Base-by-base conservation (phyloP, 2,888 invertebrate genomes). In the Polyploca ridens region DNA sequence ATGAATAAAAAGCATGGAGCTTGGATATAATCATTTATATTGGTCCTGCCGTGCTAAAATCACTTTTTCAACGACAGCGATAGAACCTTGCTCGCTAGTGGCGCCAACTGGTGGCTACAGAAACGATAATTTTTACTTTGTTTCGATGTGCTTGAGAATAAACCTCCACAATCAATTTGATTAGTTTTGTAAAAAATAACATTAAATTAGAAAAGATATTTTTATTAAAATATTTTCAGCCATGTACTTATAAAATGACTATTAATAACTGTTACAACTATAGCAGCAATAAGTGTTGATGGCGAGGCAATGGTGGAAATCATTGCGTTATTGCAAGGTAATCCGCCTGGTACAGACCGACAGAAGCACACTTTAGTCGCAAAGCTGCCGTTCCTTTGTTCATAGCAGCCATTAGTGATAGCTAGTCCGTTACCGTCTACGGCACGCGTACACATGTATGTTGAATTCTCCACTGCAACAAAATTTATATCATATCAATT, bases 361-460 rank as follows among this genome's bases (percentile, higher is more conserved):
- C 94, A 94, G 73, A 94, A 87, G 71, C 94, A 94, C 8, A 89
- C 90, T 72, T 77, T 83, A 0, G 89, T 90, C 38, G 76, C 73
- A 62, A 81, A 90, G 68, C 91, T 93, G 27, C 94, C 94, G 27
- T 86, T 84, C 10, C 68, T 79, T 71, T 96, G 94, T 61, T 90
- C 90, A 81, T 93, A 96, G 78, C 96, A 96, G 3, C 96, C 96
- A 63, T 87, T 92, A 5, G 90, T 94, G 64, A 95, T 92, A 0
- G 92, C 87, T 1, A 88, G 83, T 62, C 93, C 94, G 6, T 82
- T 81, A 10, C 85, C 81, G 65, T 94, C 89, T 49, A 95, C 90
- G 0, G 95, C 96, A 81, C 95, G 95, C 60, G 96, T 95, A 79
- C 96, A 96, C 95, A 96, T 95, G 75, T 96, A 95, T 0, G 96